Evolutionary conservation across 2,113 vertebrate species (phyloP).

Genomic region (Xyliphius kryptos): DNA sequence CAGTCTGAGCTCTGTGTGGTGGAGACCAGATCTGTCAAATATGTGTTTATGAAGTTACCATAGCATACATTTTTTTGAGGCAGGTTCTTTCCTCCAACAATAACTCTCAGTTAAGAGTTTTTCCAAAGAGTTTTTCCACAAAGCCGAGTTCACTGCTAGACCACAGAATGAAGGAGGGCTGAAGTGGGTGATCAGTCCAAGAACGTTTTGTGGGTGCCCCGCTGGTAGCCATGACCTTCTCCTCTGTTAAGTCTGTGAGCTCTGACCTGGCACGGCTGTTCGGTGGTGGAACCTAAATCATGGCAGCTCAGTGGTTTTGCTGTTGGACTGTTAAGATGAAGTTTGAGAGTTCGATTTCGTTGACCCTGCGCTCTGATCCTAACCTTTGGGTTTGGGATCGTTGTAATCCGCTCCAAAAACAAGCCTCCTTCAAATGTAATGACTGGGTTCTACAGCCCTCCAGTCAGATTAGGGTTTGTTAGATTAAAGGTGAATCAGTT

Average conservation of each 20-base stretch:
- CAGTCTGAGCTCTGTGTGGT: not conserved
- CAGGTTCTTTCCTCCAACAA: constrained; percentile 2
- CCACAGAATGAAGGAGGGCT: constrained; percentile 8
- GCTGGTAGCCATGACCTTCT: constrained; percentile 7
- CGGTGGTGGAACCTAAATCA: constrained; percentile 4
- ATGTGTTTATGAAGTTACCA: constrained; percentile 22
- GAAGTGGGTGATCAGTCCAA: constrained; percentile 9
- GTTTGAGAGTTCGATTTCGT: no score
- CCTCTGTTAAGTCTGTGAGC: not conserved
- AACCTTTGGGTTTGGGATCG: no score
- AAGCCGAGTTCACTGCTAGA: constrained; percentile 4
- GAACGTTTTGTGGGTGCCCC: not conserved
- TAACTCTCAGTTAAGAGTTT: constrained; percentile 11
- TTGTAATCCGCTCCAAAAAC: no score
- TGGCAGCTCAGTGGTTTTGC: not conserved
- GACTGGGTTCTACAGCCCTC: no score
- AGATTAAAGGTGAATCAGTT: no score
- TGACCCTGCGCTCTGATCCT: no score
- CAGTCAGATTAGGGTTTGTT: no score
- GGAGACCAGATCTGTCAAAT: not conserved
- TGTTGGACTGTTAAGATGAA: no score
- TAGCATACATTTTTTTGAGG: not conserved
- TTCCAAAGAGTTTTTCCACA: constrained; percentile 11
- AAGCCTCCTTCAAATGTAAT: no score
- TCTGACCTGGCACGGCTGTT: constrained; percentile 7